A percentile compares a stretch with the other conserved stretches of the same genome.
Conservation (phyloP, 2,113 vertebrate genomes). For the Plestiodon gilberti region DNA sequence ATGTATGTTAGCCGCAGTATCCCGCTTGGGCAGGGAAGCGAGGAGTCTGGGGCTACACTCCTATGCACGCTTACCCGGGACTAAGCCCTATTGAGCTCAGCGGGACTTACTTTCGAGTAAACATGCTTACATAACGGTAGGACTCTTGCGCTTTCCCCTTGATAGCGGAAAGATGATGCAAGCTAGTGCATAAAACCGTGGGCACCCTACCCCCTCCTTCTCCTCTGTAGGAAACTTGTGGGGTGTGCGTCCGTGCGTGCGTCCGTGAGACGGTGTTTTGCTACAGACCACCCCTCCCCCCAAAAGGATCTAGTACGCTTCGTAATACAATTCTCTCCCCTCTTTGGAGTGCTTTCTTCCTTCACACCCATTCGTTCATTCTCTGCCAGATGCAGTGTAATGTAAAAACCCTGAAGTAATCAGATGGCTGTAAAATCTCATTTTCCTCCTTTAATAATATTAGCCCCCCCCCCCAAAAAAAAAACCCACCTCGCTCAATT, state of each 20-base stretch:
- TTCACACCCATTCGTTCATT: background rate
- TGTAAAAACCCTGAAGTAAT: constrained; percentile 55
- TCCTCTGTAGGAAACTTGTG: too few relatives aligned
- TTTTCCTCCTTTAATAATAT: constrained; percentile 78
- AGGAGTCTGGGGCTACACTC: background rate
- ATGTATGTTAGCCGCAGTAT: background rate
- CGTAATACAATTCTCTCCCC: too few relatives aligned
- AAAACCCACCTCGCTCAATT: background rate
- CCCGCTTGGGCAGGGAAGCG: background rate
- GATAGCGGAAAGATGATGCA: too few relatives aligned
- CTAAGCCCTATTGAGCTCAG: background rate
- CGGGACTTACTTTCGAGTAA: background rate
- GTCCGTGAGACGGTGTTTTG: background rate
- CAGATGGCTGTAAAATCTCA: constrained; percentile 72
- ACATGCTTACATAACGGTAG: accelerated
- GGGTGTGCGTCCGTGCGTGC: too few relatives aligned
- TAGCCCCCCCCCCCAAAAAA: too few relatives aligned
- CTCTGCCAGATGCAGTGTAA: background rate
- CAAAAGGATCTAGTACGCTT: background rate
- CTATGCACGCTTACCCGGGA: background rate
- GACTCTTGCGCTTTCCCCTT: background rate
- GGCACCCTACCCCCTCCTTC: too few relatives aligned
- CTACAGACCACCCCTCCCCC: too few relatives aligned
- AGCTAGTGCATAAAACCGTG: background rate
- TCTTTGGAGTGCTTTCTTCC: background rate